phyloP scores from a whole-genome alignment of 2,113 vertebrate genomes.

The Albula glossodonta region DNA sequence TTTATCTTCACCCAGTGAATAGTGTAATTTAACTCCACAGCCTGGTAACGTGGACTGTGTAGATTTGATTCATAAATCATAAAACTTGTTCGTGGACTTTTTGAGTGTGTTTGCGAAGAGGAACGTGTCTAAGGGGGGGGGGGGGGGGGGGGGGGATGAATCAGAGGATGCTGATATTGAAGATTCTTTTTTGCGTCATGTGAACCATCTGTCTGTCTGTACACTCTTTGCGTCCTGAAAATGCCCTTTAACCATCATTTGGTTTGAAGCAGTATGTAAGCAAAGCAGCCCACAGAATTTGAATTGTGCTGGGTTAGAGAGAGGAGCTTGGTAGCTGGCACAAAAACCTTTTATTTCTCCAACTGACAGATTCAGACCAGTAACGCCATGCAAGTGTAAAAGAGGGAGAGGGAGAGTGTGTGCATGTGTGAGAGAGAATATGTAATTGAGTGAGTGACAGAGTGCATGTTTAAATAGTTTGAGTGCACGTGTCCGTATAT shows the following conservation, averaged over 20 bases:
- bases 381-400: not conserved
- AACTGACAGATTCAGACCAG: no score
- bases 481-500: no score
- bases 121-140: no score
- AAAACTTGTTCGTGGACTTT: no score
- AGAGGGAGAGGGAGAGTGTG: not conserved
- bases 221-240: not conserved
- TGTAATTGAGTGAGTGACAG: no score
- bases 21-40: no score
- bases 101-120: no score
- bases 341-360: not conserved
- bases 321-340: not conserved
- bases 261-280: not conserved
- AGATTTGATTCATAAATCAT: not conserved
- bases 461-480: no score
- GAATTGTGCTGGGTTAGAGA: not conserved
- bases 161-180: no score
- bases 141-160: no score
- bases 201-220: not conserved
- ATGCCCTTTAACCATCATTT: not conserved
- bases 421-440: not conserved
- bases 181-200: no score
- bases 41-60: not conserved
- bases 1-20: not conserved
- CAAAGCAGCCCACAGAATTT: not conserved